phyloP scores from a whole-genome alignment of 2,113 vertebrate genomes.

The Hyperopisus bebe region DNA sequence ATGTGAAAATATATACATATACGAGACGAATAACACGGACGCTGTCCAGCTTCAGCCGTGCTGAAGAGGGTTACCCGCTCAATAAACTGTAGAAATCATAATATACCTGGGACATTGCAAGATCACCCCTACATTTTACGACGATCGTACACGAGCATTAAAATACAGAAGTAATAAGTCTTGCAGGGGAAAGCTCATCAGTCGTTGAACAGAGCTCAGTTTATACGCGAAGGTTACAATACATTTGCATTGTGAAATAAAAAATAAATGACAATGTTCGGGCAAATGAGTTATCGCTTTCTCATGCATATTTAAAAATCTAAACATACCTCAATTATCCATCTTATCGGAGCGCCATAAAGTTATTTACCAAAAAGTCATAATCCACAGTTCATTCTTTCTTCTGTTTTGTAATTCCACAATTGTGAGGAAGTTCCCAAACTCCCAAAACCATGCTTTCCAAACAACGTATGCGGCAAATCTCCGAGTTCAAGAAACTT shows the following conservation, averaged over 20 bases:
- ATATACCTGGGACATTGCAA: background rate
- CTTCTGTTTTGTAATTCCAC: slow-evolving; percentile 4
- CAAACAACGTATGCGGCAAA: background rate
- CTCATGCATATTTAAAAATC: background rate
- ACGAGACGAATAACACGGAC: slow-evolving; percentile 14
- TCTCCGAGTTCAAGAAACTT: background rate
- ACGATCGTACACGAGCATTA: background rate
- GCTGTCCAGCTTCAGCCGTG: slow-evolving; percentile 46
- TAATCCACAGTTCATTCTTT: background rate
- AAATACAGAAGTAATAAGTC: background rate
- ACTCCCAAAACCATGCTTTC: background rate
- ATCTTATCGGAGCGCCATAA: background rate
- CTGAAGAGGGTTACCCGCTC: slow-evolving; percentile 35
- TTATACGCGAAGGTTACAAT: background rate
- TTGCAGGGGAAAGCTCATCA: background rate
- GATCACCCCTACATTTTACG: background rate
- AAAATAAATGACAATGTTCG: background rate
- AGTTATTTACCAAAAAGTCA: background rate
- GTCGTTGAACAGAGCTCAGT: background rate
- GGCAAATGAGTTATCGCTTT: background rate
- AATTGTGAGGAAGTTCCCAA: background rate
- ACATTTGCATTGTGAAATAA: background rate
- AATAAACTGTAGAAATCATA: background rate
- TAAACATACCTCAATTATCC: slow-evolving; percentile 15
- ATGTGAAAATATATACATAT: background rate